phyloP scores from a whole-genome alignment of 2,888 invertebrate species.

The Rhorus exstirpatorius region DNA sequence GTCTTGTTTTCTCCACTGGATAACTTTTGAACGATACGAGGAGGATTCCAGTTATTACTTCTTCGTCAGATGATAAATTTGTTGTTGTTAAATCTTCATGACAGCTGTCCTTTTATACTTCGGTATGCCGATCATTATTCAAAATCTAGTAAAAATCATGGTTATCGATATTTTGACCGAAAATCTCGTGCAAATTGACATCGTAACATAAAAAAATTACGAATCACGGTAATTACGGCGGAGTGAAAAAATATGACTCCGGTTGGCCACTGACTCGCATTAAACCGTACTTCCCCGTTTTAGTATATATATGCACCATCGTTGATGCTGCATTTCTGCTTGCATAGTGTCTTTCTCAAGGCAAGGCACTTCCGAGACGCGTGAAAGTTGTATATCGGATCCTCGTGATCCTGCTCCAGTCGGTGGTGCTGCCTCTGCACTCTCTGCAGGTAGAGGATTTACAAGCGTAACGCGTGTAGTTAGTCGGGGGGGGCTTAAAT shows the following conservation, averaged over 20 bases:
- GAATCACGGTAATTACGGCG: no score
- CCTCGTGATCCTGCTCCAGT: constrained; percentile 58
- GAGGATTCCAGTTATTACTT: no score
- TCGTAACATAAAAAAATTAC: no score
- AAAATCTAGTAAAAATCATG: no score
- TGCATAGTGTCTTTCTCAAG: constrained; percentile 54
- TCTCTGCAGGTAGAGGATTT: constrained; percentile 66
- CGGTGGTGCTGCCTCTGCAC: constrained; percentile 35
- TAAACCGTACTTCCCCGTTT: neutral
- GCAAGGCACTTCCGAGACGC: constrained; percentile 64
- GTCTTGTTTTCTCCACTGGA: no score
- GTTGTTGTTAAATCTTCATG: no score
- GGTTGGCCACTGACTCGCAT: constrained; percentile 4
- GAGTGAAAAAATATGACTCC: neutral
- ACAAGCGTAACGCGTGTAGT: constrained; percentile 72
- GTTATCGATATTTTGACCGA: no score
- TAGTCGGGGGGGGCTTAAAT: constrained; percentile 64
- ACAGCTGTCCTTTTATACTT: no score
- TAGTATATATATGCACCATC: constrained; percentile 47
- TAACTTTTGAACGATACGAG: no score
- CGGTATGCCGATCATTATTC: no score
- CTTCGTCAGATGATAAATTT: no score
- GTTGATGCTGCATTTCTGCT: constrained; percentile 46
- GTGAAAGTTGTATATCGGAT: constrained; percentile 73
- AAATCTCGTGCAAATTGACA: no score